phyloP scores from a whole-genome alignment of 2,797 vertebrate genomes.

The Rhynchonycteris naso region DNA sequence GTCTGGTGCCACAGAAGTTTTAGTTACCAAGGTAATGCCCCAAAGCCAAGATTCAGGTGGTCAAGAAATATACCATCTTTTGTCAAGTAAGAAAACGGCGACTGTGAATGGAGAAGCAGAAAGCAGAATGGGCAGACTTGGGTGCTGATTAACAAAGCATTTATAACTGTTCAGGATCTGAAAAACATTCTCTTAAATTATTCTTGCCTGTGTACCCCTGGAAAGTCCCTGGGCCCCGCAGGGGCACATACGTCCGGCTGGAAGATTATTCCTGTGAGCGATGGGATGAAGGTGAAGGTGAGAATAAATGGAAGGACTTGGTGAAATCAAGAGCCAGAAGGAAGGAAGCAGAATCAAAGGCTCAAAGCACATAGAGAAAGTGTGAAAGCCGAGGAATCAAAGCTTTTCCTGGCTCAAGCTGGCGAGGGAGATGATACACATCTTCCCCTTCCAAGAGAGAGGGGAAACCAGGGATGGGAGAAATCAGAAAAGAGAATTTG shows the following conservation, averaged over 20 bases:
- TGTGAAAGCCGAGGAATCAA: not conserved
- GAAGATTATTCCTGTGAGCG: not conserved
- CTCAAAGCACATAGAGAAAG: not conserved
- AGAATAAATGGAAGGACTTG: not conserved
- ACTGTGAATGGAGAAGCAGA: not conserved
- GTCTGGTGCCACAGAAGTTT: not conserved
- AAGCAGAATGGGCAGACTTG: rapidly evolving
- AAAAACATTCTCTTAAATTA: not conserved
- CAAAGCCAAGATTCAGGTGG: not conserved
- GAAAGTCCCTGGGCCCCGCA: not conserved
- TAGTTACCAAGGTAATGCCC: not conserved
- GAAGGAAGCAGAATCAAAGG: not conserved
- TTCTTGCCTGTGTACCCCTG: not conserved
- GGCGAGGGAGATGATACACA: not conserved
- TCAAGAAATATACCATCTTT: not conserved
- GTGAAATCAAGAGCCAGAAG: not conserved
- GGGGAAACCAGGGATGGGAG: not conserved
- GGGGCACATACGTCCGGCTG: not conserved
- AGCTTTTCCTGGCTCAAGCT: not conserved
- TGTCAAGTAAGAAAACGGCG: not conserved
- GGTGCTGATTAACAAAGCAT: not conserved
- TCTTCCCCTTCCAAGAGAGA: not conserved
- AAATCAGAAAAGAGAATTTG: not conserved
- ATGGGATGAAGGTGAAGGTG: not conserved
- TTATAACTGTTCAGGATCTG: not conserved